phyloP scores from a whole-genome alignment of 2,113 vertebrate species.

The Scophthalmus maximus region DNA sequence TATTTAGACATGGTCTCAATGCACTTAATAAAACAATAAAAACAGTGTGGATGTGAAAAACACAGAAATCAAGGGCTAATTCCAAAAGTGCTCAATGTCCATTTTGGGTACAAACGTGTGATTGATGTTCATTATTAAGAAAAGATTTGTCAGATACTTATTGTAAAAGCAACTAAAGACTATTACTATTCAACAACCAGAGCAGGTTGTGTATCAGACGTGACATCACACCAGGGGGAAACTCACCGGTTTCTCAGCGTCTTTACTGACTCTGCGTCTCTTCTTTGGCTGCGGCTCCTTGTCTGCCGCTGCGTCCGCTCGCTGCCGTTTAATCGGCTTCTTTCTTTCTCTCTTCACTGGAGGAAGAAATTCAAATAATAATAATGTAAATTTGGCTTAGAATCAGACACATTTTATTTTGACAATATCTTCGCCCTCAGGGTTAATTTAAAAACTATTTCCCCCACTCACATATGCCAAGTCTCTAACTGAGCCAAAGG shows the following conservation, averaged over 20 bases:
- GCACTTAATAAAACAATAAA: too few species aligned
- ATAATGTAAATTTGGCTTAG: background rate
- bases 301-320: constrained; percentile 9
- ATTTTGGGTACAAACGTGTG: background rate
- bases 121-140: too few species aligned
- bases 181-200: background rate
- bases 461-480: too few species aligned
- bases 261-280: constrained; percentile 59
- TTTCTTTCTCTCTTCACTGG: constrained; percentile 64
- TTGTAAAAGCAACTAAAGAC: too few species aligned
- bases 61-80: background rate
- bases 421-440: too few species aligned
- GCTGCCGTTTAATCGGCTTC: constrained; percentile 47
- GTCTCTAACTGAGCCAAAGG: too few species aligned
- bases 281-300: constrained; percentile 57
- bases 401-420: too few species aligned
- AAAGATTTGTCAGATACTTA: too few species aligned
- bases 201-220: background rate
- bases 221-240: background rate
- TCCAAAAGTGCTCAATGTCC: background rate
- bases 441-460: too few species aligned
- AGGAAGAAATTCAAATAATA: background rate
- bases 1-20: too few species aligned
- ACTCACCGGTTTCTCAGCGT: constrained; percentile 59
- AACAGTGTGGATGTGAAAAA: background rate